These are phyloP conservation scores for Corythoichthys intestinalis DNA, from an alignment of 2,113 vertebrate species.

Conservation along the genomic window DNA sequence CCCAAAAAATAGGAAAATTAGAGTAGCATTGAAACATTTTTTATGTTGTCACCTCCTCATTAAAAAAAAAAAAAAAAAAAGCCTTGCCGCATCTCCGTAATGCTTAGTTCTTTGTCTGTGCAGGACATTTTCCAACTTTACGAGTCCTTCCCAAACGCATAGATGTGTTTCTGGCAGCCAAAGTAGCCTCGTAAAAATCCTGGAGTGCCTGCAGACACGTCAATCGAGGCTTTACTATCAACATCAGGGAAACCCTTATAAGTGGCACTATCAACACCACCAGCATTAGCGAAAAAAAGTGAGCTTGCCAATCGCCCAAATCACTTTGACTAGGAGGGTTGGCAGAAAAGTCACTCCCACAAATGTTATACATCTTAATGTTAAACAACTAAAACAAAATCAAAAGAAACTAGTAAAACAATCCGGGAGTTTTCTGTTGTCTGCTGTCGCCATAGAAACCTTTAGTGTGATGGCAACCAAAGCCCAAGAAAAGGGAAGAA, in stretches of 20 bases:
- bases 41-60: neutral
- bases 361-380: too few relatives aligned
- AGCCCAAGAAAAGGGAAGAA: constrained; percentile 35
- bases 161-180: constrained; percentile 52
- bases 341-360: too few relatives aligned
- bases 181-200: constrained; percentile 59
- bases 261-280: neutral
- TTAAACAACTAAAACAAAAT: neutral
- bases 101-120: constrained; percentile 7
- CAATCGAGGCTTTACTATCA: constrained; percentile 14
- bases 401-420: constrained; percentile 7
- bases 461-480: constrained; percentile 38
- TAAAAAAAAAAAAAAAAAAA: too few relatives aligned
- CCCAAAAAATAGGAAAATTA: too few relatives aligned
- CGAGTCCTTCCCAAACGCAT: constrained; percentile 46
- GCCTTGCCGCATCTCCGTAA: neutral
- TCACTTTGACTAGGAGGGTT: too few relatives aligned
- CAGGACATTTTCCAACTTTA: constrained; percentile 46
- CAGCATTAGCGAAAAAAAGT: neutral
- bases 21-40: too few relatives aligned
- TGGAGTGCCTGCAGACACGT: constrained; percentile 30
- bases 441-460: constrained; percentile 53
- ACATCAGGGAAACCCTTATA: neutral
- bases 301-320: too few relatives aligned
- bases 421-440: constrained; percentile 46